Conservation (phyloP, 1,140 invertebrate genomes). For the Brachionus koreanus region DNA sequence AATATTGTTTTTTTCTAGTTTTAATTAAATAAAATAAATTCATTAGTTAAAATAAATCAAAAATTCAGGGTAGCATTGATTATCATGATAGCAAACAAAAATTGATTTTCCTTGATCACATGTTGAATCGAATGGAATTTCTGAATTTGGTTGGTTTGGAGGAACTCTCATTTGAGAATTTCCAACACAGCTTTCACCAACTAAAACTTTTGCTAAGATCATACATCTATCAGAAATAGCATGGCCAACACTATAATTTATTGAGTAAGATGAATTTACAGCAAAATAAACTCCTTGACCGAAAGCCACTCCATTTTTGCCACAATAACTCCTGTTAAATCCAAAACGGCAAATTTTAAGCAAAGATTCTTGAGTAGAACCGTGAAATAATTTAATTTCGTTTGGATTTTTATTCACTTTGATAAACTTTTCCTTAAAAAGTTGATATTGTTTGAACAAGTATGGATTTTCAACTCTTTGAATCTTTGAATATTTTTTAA, state of each 20-base stretch:
- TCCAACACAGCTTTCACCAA: not conserved
- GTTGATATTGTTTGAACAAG: not conserved
- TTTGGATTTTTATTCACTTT: not conserved
- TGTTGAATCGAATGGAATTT: not conserved
- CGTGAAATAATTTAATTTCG: slow-evolving; percentile 19
- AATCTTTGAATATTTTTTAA: not conserved
- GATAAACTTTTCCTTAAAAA: not conserved
- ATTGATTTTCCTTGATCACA: not conserved
- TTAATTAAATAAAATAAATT: too few relatives aligned
- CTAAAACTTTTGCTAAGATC: not conserved
- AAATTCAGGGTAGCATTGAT: slow-evolving; percentile 10
- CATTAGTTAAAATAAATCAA: too few relatives aligned
- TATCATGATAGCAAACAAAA: slow-evolving; percentile 28
- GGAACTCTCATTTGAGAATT: slow-evolving; percentile 13
- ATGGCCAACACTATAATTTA: not conserved
- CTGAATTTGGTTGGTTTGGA: not conserved
- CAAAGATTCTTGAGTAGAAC: not conserved
- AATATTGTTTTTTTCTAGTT: too few relatives aligned
- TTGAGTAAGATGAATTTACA: not conserved
- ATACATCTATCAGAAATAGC: not conserved
- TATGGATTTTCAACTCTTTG: slow-evolving; percentile 7
- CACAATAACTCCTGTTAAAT: slow-evolving; percentile 33
- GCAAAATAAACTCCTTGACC: slow-evolving; percentile 35
- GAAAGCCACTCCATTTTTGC: slow-evolving; percentile 21
- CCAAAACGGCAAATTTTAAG: not conserved